phyloP scores from a whole-genome alignment of 2,888 invertebrate genomes.

The Macrophya annulata region DNA sequence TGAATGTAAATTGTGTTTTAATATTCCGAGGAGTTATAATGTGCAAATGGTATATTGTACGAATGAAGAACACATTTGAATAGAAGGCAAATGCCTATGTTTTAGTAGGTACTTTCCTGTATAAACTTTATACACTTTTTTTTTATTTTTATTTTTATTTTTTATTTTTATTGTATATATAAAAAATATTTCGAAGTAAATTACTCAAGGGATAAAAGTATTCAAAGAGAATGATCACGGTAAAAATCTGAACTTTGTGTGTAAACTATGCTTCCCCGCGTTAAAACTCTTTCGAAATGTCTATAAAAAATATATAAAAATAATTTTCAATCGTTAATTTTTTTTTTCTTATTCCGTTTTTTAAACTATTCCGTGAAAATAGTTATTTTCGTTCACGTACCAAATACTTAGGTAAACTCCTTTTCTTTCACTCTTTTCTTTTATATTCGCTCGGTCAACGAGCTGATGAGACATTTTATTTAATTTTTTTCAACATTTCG shows the following conservation, averaged over 20 bases:
- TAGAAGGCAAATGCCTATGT: conserved; percentile 30
- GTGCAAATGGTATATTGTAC: conserved; percentile 39
- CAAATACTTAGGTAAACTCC: conserved; percentile 8
- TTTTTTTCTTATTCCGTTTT: conserved; percentile 1
- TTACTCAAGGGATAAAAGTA: conserved; percentile 19
- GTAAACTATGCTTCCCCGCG: conserved; percentile 37
- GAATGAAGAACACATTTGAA: conserved; percentile 56
- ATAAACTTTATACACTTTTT: conserved; percentile 38
- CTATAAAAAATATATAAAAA: conserved; percentile 57
- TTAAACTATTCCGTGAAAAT: conserved; percentile 30
- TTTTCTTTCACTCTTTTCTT: background rate
- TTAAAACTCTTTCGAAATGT: conserved; percentile 51
- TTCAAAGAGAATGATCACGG: conserved; percentile 21
- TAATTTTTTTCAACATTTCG: background rate
- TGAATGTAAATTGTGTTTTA: conserved; percentile 18
- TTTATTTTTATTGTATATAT: conserved; percentile 12
- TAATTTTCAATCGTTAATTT: conserved; percentile 33
- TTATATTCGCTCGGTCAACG: conserved; percentile 37
- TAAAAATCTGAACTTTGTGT: conserved; percentile 49
- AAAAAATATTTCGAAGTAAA: conserved; percentile 55
- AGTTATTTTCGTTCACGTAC: conserved; percentile 23
- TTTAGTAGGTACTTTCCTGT: conserved; percentile 42
- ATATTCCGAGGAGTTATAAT: conserved; percentile 38
- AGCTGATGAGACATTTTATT: conserved; percentile 8
- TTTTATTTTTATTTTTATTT: background rate